Evolutionary conservation across 2,797 vertebrate genomes (phyloP).

Genomic region (Mus spretus): DNA sequence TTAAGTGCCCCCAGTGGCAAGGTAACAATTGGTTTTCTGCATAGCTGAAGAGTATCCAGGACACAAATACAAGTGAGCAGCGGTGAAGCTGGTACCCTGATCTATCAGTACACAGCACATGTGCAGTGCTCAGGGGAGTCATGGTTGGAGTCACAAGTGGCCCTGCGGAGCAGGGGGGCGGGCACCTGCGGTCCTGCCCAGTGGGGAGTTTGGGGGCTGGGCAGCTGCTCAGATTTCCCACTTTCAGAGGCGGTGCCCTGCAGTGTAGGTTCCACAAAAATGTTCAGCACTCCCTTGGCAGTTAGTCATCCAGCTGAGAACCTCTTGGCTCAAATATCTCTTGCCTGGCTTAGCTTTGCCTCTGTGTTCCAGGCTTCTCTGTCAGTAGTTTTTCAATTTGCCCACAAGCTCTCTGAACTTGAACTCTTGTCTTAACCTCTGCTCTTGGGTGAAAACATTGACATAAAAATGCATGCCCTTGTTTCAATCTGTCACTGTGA

Average conservation of each 20-base stretch:
- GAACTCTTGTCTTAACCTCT: background rate
- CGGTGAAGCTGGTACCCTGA: too few species aligned
- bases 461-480: background rate
- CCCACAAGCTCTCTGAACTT: background rate
- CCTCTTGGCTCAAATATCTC: background rate
- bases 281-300: background rate
- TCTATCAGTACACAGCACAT: background rate
- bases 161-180: rapidly evolving
- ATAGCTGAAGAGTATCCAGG: background rate
- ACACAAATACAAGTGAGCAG: background rate
- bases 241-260: too few species aligned
- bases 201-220: background rate
- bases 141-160: background rate
- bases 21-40: background rate
- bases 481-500: background rate
- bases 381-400: background rate
- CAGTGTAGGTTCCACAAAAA: background rate
- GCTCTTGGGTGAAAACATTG: background rate
- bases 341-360: background rate
- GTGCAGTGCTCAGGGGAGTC: background rate
- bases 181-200: background rate
- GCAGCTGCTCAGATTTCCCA: too few species aligned
- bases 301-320: too few species aligned
- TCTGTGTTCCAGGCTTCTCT: background rate
- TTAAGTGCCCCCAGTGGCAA: background rate